Evolutionary conservation across 1,140 invertebrate genomes (phyloP).

Genomic region (Camponotus pennsylvanicus): DNA sequence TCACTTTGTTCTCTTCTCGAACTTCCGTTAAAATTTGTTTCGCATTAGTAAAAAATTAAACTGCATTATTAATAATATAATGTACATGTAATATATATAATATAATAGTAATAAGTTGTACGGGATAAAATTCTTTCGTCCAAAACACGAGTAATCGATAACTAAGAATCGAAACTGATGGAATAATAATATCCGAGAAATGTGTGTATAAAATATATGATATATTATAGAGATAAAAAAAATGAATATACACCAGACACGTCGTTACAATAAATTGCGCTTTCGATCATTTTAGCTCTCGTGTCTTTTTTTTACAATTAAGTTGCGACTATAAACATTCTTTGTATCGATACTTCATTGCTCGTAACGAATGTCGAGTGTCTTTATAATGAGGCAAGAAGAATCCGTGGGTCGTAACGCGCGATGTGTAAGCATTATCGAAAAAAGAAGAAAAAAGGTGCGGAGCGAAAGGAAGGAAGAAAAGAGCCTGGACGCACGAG

Average conservation of each 20-base stretch:
- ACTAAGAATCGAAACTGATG: background rate
- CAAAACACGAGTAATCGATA: background rate
- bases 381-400: conserved; percentile 46
- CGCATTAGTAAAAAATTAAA: background rate
- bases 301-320: background rate
- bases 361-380: background rate
- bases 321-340: background rate
- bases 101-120: background rate
- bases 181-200: background rate
- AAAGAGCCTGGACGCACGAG: conserved; percentile 15
- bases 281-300: background rate
- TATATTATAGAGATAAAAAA: background rate
- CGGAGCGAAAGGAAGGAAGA: background rate
- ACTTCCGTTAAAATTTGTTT: background rate
- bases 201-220: background rate
- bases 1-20: background rate
- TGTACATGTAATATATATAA: background rate
- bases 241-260: background rate
- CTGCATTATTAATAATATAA: background rate
- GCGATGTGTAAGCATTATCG: conserved; percentile 20
- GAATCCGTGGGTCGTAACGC: conserved; percentile 39
- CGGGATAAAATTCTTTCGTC: background rate
- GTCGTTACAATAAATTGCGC: background rate
- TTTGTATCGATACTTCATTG: background rate
- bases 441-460: conserved; percentile 1